A percentile compares a stretch with the other conserved stretches of the same genome.
Evolutionary conservation across 2,888 invertebrate species (phyloP).

Genomic region (Folsomia candida): DNA sequence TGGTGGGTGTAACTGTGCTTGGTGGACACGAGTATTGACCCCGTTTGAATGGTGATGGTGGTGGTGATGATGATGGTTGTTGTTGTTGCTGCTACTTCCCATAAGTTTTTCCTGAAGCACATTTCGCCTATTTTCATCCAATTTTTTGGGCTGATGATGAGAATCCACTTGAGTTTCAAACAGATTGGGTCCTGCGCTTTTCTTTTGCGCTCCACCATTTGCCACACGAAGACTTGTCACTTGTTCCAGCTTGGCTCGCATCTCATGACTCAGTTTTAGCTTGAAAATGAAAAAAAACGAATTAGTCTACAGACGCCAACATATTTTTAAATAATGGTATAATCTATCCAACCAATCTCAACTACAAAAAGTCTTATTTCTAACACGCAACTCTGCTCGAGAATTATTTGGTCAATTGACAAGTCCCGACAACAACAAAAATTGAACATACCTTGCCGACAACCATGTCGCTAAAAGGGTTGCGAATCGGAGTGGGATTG

Average conservation of each 20-base stretch:
- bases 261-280: conserved; percentile 83
- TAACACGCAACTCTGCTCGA: no score
- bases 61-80: no score
- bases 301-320: no score
- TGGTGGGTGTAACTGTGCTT: conserved; percentile 56
- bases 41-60: no score
- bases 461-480: neutral
- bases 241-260: conserved; percentile 82
- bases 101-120: conserved; percentile 74
- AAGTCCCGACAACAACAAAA: no score
- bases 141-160: conserved; percentile 61
- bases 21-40: neutral
- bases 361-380: no score
- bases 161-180: neutral
- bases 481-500: neutral
- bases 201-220: conserved; percentile 11
- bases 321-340: no score
- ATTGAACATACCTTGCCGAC: no score
- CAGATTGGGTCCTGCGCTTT: conserved; percentile 11
- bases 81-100: conserved; percentile 54
- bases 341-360: no score
- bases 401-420: no score
- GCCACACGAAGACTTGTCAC: conserved; percentile 63
- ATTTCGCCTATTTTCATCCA: conserved; percentile 80
- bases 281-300: no score